Evolutionary conservation across 1,140 invertebrate species (phyloP).

Genomic region (Zaprionus davidi): DNA sequence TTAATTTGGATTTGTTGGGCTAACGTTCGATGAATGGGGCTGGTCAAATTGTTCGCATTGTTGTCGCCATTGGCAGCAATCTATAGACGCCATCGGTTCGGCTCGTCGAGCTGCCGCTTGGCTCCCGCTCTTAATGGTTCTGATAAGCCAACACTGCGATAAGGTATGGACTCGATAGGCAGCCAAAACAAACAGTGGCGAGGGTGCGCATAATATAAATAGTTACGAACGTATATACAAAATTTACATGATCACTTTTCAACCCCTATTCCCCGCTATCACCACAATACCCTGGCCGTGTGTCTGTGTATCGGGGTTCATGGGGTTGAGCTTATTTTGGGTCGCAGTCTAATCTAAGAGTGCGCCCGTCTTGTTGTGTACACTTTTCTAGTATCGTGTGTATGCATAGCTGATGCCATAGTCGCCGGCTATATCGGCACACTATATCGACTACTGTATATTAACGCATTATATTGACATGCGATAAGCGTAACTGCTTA

Average conservation of each 20-base stretch:
- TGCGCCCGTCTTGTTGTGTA: conserved; percentile 12
- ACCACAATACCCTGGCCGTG: neutral
- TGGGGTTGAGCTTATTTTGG: conserved; percentile 12
- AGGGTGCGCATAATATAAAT: conserved; percentile 6
- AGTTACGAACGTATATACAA: conserved; percentile 6
- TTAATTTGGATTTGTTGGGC: conserved; percentile 75
- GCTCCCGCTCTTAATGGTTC: conserved; percentile 64
- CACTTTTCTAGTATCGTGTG: conserved; percentile 18
- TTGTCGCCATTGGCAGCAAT: conserved; percentile 75
- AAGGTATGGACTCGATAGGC: conserved; percentile 32
- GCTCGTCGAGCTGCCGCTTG: conserved; percentile 58
- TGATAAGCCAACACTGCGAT: conserved; percentile 64
- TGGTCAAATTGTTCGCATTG: conserved; percentile 71
- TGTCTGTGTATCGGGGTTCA: neutral
- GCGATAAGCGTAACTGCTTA: conserved; percentile 81
- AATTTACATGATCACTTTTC: conserved; percentile 45
- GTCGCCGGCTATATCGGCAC: conserved; percentile 59
- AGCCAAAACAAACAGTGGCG: conserved; percentile 30
- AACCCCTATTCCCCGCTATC: neutral
- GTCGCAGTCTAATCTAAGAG: conserved; percentile 46
- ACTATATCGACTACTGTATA: conserved; percentile 81
- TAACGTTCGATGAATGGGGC: conserved; percentile 57
- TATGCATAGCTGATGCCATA: conserved; percentile 53
- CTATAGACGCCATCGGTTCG: conserved; percentile 76
- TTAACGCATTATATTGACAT: conserved; percentile 82